Base-by-base conservation (phyloP, 2,113 vertebrate genomes). In the Balaenoptera acutorostrata region DNA sequence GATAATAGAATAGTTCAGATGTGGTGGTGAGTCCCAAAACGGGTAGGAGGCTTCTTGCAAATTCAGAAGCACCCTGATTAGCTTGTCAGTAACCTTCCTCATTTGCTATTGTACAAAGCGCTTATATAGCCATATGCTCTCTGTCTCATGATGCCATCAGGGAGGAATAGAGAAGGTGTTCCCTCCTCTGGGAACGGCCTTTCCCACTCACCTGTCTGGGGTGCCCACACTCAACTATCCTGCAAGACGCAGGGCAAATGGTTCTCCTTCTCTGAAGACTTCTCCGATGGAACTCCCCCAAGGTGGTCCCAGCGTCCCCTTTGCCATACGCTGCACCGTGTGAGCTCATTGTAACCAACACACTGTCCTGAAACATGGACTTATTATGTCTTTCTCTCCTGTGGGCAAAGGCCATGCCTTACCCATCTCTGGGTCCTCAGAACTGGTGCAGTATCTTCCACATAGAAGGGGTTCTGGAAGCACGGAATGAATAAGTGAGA, bases 321-420 rank as follows among this genome's bases (percentile, higher is more conserved):
- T 55, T 17, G 55, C 85, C 84, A 36, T 25, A 17, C 5, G 3
- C 9, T 39, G 36, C 39, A 39, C 36, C 25, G 4, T 1, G 13
- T 21, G 23, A 61, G 29, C 31, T 71, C 66, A 18, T 7, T 6
- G 25, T 15, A 20, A 52, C 68, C n/a, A 63, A n/a, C 55, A 74
- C 7, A 11, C 15, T 18, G 31, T 27, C 49, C 68, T 52, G 13
- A 77, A 63, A 64, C 61, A 71, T 2, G 27, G 23, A 11, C 52
- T 69, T 68, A 36, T 68, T 59, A 4, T 86, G n/a, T 81, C 72
- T 85, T 29, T 52, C 36, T 91, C 71, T 94, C n/a, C 72, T 31
- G 20, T 14, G 23, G 72, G 33, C 31, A 66, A 33, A 95, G 59
- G 14, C 41, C 17, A 13, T 11, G 18, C 25, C 6, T 52, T 57